Evolutionary conservation across 2,888 invertebrate genomes (phyloP).

Genomic region (Cremastinae sp.): DNA sequence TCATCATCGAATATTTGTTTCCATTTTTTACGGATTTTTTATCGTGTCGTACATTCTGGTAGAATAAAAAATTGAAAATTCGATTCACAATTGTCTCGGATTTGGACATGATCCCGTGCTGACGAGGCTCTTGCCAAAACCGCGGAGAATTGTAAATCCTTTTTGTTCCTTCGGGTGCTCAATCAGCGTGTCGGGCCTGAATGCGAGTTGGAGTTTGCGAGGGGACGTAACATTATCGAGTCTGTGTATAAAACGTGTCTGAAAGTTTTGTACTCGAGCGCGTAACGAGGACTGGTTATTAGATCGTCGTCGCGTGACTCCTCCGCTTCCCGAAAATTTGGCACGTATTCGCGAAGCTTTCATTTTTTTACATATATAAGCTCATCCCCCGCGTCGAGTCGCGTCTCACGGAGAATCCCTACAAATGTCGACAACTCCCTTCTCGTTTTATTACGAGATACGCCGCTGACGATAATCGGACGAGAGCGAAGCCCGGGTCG

Average conservation of each 20-base stretch:
- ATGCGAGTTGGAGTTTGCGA: slow-evolving; percentile 39
- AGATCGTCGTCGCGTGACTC: slow-evolving; percentile 1
- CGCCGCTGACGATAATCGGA: slow-evolving; percentile 52
- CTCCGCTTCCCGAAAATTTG: slow-evolving; percentile 37
- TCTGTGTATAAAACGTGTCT: slow-evolving; percentile 30
- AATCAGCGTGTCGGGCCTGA: slow-evolving; percentile 36
- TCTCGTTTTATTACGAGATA: slow-evolving; percentile 57
- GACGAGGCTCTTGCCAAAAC: slow-evolving; percentile 30
- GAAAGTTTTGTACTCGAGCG: slow-evolving; percentile 16
- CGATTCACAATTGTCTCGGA: slow-evolving; percentile 12
- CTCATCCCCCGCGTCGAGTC: slow-evolving; percentile 14
- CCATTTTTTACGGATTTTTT: no score
- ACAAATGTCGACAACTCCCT: slow-evolving; percentile 44
- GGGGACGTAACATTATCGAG: slow-evolving; percentile 55
- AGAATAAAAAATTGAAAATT: slow-evolving; percentile 20
- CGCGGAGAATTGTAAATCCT: slow-evolving; percentile 45
- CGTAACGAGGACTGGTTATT: background rate
- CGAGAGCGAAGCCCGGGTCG: slow-evolving; percentile 37
- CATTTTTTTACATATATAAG: slow-evolving; percentile 45
- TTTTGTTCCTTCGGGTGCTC: slow-evolving; percentile 39
- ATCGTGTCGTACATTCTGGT: no score
- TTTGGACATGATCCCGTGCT: slow-evolving; percentile 11
- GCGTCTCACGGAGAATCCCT: slow-evolving; percentile 44
- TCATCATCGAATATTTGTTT: no score
- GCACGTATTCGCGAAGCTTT: slow-evolving; percentile 43